A percentile compares a stretch with the other conserved stretches of the same genome.
Conservation (phyloP, 1,140 invertebrate species). For the Andrena cerasifolii region DNA sequence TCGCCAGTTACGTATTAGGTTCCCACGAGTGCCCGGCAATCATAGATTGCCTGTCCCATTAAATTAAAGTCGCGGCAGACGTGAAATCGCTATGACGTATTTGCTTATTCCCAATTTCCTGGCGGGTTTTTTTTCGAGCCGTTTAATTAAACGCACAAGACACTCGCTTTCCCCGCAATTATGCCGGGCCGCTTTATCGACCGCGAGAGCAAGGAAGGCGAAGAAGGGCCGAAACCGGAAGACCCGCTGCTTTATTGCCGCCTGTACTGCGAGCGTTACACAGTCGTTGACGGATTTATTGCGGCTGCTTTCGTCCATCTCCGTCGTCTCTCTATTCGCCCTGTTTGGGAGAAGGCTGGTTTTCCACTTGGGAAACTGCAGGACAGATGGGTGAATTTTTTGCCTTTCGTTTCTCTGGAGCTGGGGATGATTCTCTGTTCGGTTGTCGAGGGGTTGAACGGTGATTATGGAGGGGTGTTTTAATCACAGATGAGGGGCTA, state of each 20-base stretch:
- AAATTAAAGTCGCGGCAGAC: no score
- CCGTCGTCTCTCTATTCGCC: conserved; percentile 24
- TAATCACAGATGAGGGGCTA: no score
- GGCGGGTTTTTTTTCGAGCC: conserved; percentile 60
- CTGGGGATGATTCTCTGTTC: not conserved
- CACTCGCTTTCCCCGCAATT: conserved; percentile 69
- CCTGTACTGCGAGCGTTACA: conserved; percentile 18
- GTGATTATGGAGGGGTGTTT: no score
- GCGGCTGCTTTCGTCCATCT: not conserved
- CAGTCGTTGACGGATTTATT: conserved; percentile 30
- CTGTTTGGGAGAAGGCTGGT: not conserved
- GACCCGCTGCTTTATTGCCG: conserved; percentile 40
- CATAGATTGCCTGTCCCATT: no score
- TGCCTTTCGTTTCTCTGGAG: not conserved
- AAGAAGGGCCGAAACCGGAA: conserved; percentile 37
- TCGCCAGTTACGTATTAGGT: not conserved
- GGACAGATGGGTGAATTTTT: not conserved
- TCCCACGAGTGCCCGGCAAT: not conserved
- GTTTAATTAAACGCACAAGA: conserved; percentile 67
- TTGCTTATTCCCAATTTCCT: no score
- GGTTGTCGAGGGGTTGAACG: no score
- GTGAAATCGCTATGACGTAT: no score
- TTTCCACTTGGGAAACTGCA: not conserved
- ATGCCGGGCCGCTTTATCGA: conserved; percentile 36
- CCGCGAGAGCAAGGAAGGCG: not conserved